A percentile compares a stretch with the other conserved stretches of the same genome.
Conservation (phyloP, 2,888 invertebrate genomes). For the Mechanitis mazaeus region DNA sequence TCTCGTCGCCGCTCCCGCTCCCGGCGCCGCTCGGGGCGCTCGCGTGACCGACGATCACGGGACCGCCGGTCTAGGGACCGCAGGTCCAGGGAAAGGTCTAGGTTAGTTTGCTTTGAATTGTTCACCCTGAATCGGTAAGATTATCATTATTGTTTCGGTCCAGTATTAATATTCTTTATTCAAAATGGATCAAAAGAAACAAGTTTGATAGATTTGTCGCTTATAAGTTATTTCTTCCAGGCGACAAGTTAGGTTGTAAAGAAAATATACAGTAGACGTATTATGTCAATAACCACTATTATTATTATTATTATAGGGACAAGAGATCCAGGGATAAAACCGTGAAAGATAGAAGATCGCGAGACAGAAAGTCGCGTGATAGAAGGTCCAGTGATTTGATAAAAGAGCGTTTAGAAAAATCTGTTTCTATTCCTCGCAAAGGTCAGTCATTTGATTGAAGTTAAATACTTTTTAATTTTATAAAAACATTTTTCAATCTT, state of each 20-base stretch:
- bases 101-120: conserved; percentile 35
- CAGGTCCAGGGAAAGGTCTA: conserved; percentile 58
- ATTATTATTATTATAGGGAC: conserved; percentile 42
- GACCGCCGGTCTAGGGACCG: conserved; percentile 61
- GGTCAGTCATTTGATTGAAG: conserved; percentile 36
- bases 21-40: conserved; percentile 47
- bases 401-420: conserved; percentile 68
- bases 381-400: conserved; percentile 66
- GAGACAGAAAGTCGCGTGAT: conserved; percentile 71
- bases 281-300: no score
- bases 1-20: conserved; percentile 63
- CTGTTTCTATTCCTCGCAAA: conserved; percentile 69
- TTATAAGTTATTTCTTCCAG: no score
- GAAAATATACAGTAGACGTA: no score
- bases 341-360: conserved; percentile 55
- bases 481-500: background rate
- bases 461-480: background rate
- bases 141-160: no score
- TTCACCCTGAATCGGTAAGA: no score
- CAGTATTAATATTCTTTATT: no score
- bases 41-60: conserved; percentile 48
- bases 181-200: no score
- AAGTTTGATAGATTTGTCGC: no score
- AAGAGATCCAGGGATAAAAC: conserved; percentile 65
- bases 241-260: no score